A percentile compares a stretch with the other conserved stretches of the same genome.
Evolutionary conservation across 2,797 vertebrate species (phyloP).

Genomic region (Lacerta viridis): DNA sequence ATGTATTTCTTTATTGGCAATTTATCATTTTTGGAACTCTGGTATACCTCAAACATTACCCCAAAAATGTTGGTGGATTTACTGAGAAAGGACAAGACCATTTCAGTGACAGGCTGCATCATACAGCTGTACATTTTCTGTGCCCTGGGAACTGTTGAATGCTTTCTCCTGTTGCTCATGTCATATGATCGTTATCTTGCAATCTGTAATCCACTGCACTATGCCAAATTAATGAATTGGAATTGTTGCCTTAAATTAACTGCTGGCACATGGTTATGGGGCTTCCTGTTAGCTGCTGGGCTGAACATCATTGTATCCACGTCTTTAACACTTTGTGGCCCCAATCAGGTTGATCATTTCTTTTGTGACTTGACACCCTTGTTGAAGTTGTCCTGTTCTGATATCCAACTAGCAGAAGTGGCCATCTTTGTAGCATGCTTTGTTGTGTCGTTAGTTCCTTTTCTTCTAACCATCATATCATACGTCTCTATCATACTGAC

Average conservation of each 20-base stretch:
- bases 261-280: slow-evolving; percentile 44
- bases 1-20: slow-evolving; percentile 59
- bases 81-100: slow-evolving; percentile 43
- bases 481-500: slow-evolving; percentile 9
- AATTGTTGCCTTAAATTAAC: slow-evolving; percentile 21
- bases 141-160: slow-evolving; percentile 46
- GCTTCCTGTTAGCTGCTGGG: slow-evolving; percentile 45
- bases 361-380: slow-evolving; percentile 52
- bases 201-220: slow-evolving; percentile 35
- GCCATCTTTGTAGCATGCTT: slow-evolving; percentile 33
- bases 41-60: slow-evolving; percentile 41
- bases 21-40: slow-evolving; percentile 43
- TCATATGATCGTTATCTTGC: slow-evolving; percentile 47
- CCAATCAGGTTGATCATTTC: slow-evolving; percentile 35
- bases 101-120: slow-evolving; percentile 46
- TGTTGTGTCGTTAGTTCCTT: slow-evolving; percentile 9
- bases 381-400: slow-evolving; percentile 43
- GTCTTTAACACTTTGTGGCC: slow-evolving; percentile 38
- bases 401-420: slow-evolving; percentile 40
- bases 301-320: slow-evolving; percentile 37
- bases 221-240: slow-evolving; percentile 30
- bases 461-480: slow-evolving; percentile 1
- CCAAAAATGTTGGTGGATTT: slow-evolving; percentile 52
- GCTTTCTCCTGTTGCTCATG: slow-evolving; percentile 53
- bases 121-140: slow-evolving; percentile 58